Evolutionary conservation across 2,797 vertebrate genomes (phyloP), one percentile per base, ranked within the genome.

Genomic region (Cephalopachus bancanus): DNA sequence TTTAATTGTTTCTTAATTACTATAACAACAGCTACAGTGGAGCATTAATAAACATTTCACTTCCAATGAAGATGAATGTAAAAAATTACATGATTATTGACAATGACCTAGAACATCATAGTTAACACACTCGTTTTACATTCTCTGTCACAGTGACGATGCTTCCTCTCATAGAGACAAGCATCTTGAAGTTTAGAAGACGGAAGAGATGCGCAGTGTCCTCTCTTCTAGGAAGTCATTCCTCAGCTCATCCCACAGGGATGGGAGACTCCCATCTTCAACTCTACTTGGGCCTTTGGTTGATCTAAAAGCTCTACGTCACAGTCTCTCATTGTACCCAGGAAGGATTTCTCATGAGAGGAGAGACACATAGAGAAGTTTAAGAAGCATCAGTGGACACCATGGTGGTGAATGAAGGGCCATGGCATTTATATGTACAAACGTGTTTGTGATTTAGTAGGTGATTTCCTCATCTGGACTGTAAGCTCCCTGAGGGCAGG

Each of bases 121-220:
- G 14, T 81, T 67, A 53, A 5, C n/a, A 28, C 4, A n/a, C 59
- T 62, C 17, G 20, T 22, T 49, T 65, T 17, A 3, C 22, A 16
- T 10, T 33, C 24, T 8, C 8, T 12, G n/a, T 49, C 53, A 2
- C 1, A 7, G 37, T 72, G 49, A 19, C 49, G 20, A 60, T n/a
- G 44, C 51, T 24, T 83, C 28, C 0, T 53, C 72, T 93, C 9
- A 0, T 15, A 0, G n/a, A 17, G 11, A 37, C 5, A 4, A 14
- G n/a, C 16, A 19, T 24, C 83, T 83, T 37, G 55, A 79, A 69
- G 19, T 19, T 19, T 2, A 12, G 26, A 80, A 10, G 22, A 33
- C 24, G 65, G 55, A 44, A 49, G 51, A 62, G 5, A 72, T 6
- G 9, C 5, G 0, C 26, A 0, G 0, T 0, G 28, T 37, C 33